Evolutionary conservation across 2,797 vertebrate genomes (phyloP), one percentile per base, ranked within the genome.

Genomic region (Columba guinea): DNA sequence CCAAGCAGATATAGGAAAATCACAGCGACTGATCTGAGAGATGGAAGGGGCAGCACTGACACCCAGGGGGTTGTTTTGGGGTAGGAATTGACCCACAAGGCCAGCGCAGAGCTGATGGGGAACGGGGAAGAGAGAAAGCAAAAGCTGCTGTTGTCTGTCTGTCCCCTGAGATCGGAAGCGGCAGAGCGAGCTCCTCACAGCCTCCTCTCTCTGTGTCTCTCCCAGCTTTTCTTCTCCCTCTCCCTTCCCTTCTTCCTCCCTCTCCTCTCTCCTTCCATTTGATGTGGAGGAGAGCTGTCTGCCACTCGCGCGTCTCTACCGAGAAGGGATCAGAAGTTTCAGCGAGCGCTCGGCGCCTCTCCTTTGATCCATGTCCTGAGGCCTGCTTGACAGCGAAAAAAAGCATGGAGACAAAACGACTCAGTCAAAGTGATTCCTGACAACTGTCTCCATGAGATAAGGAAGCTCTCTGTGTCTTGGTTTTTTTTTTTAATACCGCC

Each of bases 371-470:
- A 98, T 99, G 99, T 99, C 99, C 99, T 98, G 98, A 98, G 99
- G 99, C 99, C 98, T 98, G 98, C 98, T 98, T 98, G 98, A 98
- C 98, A 98, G 98, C 98, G 97, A 97, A 98, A 98, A 98, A 98
- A 97, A 98, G 97, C 95, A 97, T 96, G 98, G 98, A 98, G 98
- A 98, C 99, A 98, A 98, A 99, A 99, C 98, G 98, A 98, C 98
- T 98, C 98, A 98, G 98, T 98, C 98, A 98, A 98, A 99, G 98
- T 98, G 98, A 99, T 99, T 98, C 99, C 98, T 98, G 98, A 99
- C 99, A 99, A 99, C 99, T 99, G 99, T 99, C 99, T 99, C 98
- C 98, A 97, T 97, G 99, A 99, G 99, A 99, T 99, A 99, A 99
- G 99, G 98, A 98, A 98, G 98, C 95, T 91, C 97, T 96, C 93